phyloP scores from a whole-genome alignment of 2,888 invertebrate genomes.

The Leptinotarsa tumamoca region DNA sequence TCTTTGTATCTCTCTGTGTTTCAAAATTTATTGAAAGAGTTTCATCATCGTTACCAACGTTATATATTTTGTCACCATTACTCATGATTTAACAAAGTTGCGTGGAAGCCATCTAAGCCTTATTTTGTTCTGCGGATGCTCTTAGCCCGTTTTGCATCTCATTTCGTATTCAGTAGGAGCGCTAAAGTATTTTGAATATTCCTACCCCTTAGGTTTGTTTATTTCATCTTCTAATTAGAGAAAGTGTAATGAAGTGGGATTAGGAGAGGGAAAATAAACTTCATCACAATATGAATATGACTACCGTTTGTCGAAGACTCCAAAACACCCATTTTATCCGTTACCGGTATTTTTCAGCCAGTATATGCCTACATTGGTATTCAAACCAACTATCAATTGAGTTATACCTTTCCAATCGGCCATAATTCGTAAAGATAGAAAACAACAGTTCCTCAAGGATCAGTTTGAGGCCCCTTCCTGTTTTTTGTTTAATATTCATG shows the following conservation, averaged over 20 bases:
- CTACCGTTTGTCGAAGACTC: neutral
- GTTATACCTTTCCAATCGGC: no score
- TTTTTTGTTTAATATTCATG: no score
- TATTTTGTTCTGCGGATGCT: conserved; percentile 13
- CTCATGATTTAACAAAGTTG: conserved; percentile 16
- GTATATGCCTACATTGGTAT: no score
- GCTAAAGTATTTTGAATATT: conserved; percentile 18
- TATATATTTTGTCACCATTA: conserved; percentile 17
- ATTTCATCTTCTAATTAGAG: conserved; percentile 1
- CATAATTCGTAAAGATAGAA: no score
- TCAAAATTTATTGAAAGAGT: neutral
- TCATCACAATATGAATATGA: neutral
- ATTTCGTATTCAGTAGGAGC: conserved; percentile 18
- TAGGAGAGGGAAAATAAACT: neutral
- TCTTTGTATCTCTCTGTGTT: neutral
- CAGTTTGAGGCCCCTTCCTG: no score
- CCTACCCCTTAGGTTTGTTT: neutral
- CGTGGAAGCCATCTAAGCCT: conserved; percentile 8
- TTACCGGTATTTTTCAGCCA: no score
- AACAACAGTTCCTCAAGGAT: no score
- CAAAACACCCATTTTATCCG: no score
- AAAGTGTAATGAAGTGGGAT: neutral
- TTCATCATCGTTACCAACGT: conserved; percentile 1
- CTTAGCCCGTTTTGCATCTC: conserved; percentile 6
- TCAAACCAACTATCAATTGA: no score